Percentiles rank a stretch among this genome's conserved stretches.
phyloP scores from a whole-genome alignment of 2,797 vertebrate species.

The Melanotaenia boesemani region DNA sequence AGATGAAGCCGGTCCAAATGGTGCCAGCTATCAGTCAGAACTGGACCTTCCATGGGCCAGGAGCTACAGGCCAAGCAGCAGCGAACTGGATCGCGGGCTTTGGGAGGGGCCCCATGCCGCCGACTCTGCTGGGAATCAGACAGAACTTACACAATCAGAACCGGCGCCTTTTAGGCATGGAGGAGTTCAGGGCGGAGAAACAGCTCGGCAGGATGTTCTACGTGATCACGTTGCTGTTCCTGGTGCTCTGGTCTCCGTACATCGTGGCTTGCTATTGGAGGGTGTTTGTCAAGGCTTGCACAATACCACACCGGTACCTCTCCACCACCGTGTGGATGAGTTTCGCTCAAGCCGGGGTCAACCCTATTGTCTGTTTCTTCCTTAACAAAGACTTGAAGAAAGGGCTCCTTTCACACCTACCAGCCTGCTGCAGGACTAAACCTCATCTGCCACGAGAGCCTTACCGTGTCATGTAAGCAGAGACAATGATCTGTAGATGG shows the following conservation, averaged over 20 bases:
- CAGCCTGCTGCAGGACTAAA: conserved; percentile 91
- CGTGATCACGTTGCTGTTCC: conserved; percentile 90
- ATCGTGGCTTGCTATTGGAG: conserved; percentile 94
- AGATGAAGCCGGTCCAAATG: conserved; percentile 95
- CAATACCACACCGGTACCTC: conserved; percentile 90
- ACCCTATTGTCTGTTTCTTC: conserved; percentile 92
- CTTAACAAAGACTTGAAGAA: conserved; percentile 95
- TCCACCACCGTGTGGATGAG: conserved; percentile 94
- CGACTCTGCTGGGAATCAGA: conserved; percentile 91
- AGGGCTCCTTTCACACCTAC: conserved; percentile 89
- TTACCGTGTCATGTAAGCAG: conserved; percentile 90
- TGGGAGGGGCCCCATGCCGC: conserved; percentile 91
- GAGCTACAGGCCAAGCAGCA: conserved; percentile 91
- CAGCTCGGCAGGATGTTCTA: conserved; percentile 94
- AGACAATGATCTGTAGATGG: conserved; percentile 40
- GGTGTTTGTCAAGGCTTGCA: conserved; percentile 92
- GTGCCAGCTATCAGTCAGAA: conserved; percentile 93
- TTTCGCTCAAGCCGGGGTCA: conserved; percentile 91
- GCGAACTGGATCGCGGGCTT: conserved; percentile 95
- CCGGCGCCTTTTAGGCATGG: conserved; percentile 90
- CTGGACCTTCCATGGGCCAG: conserved; percentile 93
- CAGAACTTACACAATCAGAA: conserved; percentile 91
- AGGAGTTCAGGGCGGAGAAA: conserved; percentile 93
- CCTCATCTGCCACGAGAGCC: conserved; percentile 90
- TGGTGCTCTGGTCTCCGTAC: conserved; percentile 93